These are phyloP conservation scores for Coleophora deauratella DNA, from an alignment of 2,888 invertebrate genomes.

Conservation along the genomic window DNA sequence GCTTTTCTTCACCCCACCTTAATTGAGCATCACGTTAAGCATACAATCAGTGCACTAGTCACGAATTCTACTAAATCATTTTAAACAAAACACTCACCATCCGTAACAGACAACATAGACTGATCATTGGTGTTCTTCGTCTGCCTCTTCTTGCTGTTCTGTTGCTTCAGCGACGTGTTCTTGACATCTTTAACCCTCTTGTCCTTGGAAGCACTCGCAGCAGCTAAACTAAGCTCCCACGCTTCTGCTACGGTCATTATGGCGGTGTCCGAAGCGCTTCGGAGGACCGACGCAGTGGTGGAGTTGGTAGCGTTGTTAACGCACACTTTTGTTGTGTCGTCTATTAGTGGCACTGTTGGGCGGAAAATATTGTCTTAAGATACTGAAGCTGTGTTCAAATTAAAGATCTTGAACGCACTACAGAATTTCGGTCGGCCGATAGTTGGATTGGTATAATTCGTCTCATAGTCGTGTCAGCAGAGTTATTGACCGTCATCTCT, in stretches of 20 bases:
- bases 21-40: no score
- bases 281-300: slow-evolving; percentile 73
- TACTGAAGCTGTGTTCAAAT: background rate
- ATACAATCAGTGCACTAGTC: no score
- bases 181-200: slow-evolving; percentile 89
- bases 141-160: slow-evolving; percentile 50
- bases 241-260: slow-evolving; percentile 88
- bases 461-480: no score
- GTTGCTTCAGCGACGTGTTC: slow-evolving; percentile 72
- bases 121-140: slow-evolving; percentile 37
- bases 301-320: slow-evolving; percentile 22
- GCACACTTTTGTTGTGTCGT: slow-evolving; percentile 36
- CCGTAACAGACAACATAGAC: slow-evolving; percentile 33
- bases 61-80: no score
- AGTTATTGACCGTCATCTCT: no score
- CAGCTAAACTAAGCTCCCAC: slow-evolving; percentile 86
- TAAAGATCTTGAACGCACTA: no score
- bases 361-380: background rate
- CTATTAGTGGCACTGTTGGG: slow-evolving; percentile 42
- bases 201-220: slow-evolving; percentile 91
- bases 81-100: slow-evolving; percentile 31
- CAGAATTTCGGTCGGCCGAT: no score
- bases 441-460: no score
- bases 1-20: no score
- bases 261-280: slow-evolving; percentile 82